Base-by-base conservation (phyloP, 1,140 invertebrate species). In the Saxidomus purpurata region DNA sequence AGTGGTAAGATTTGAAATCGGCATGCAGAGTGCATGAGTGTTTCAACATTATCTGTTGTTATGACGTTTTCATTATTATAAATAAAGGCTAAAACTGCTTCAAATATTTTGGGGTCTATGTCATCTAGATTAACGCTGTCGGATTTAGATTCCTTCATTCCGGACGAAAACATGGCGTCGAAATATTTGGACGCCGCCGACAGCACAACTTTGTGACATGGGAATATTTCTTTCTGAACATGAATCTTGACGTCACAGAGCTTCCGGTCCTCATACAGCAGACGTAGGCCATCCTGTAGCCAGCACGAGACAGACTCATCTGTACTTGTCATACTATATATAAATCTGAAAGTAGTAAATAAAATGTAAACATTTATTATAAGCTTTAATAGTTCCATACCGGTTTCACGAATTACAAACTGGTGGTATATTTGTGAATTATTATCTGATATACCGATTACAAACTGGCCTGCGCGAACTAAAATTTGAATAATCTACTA, bases 1-100 rank as follows among this genome's bases (percentile, higher is more conserved):
- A 99, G 98, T 90, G 97, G 97, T 90, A 97, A 96, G 13, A 99
- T 96, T 94, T 99, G 98, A 49, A 99, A 96, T 63, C 99, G 96
- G 94, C 97, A 98, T 19, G 98, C 97, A 28, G 98, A 98, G 40
- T 97, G 97, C 80, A 99, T 94, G 43, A 99, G 95, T 28, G 97
- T 97, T 95, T 99, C 98, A 19, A 99, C 98, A 79, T 93, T 96
- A n/a, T 96, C 94, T 81, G 96, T 94, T 0, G 67, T 81, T 15
- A 93, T 28, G 6, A 90, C 87, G n/a, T 90, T 59, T 22, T 85
- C 61, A 22, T 92, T 90, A 17, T 67, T 55, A 59, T 93, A 93
- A 40, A 93, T 90, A 59, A 91, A 93, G 17, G 90, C 61, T 11
- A 93, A 63, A 13, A 93, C 83, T 22, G 31, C 61, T 9, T 87